phyloP scores from a whole-genome alignment of 2,113 vertebrate species.

The Python bivittatus region DNA sequence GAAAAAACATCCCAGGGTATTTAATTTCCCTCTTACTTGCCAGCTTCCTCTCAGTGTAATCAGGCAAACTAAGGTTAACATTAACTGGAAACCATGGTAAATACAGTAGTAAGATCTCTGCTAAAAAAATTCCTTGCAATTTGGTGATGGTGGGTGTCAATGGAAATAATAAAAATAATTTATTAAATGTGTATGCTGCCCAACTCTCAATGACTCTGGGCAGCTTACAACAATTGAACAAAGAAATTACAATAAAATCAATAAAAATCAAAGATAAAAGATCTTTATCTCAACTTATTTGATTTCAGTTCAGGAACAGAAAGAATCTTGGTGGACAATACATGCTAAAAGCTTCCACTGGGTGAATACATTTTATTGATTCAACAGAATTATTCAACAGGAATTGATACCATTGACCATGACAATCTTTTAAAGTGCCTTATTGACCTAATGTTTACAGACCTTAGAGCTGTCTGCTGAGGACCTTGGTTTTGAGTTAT shows the following conservation, averaged over 20 bases:
- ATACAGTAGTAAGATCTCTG: not conserved
- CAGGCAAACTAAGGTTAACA: not conserved
- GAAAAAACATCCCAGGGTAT: not conserved
- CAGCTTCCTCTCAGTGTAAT: not conserved
- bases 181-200: not conserved
- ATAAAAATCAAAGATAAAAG: not conserved
- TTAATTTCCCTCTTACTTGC: not conserved
- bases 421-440: not conserved
- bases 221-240: not conserved
- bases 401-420: not conserved
- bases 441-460: not conserved
- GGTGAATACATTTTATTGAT: not conserved
- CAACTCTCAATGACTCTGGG: not conserved
- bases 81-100: not conserved
- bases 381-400: not conserved
- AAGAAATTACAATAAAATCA: not conserved
- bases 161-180: not conserved
- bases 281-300: not conserved
- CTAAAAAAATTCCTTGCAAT: not conserved
- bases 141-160: not conserved
- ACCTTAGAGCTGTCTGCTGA: not conserved
- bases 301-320: not conserved
- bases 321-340: not conserved
- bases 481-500: not conserved
- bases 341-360: not conserved